phyloP scores from a whole-genome alignment of 2,113 vertebrate species.

The Corythaixoides concolor region DNA sequence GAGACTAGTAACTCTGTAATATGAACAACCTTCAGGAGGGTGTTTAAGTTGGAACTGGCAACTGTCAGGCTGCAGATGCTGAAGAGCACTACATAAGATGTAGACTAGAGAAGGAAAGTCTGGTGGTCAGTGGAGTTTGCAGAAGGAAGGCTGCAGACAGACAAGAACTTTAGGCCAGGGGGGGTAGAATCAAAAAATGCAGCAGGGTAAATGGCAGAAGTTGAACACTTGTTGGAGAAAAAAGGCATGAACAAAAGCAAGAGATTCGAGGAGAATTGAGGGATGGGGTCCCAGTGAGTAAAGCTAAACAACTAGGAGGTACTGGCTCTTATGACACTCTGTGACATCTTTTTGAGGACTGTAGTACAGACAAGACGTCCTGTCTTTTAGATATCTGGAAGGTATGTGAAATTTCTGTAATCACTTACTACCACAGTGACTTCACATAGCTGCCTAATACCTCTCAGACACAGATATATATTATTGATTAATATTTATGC shows the following conservation, averaged over 20 bases:
- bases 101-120: not conserved
- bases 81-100: not conserved
- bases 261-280: not conserved
- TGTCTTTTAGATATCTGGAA: not conserved
- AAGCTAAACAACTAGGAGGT: not conserved
- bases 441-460: not conserved
- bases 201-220: not conserved
- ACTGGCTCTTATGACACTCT: not conserved
- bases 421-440: not conserved
- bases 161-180: not conserved
- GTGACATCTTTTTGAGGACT: fast-evolving
- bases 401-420: not conserved
- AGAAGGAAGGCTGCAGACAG: not conserved
- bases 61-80: not conserved
- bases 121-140: not conserved
- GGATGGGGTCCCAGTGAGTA: not conserved
- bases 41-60: not conserved
- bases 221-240: not conserved
- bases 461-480: not conserved
- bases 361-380: not conserved
- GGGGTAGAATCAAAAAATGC: not conserved
- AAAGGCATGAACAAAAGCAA: not conserved
- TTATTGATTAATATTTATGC: not conserved
- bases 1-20: not conserved
- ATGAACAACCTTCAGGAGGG: not conserved